Evolutionary conservation across 2,113 vertebrate genomes (phyloP).

Genomic region (Delphinus delphis): DNA sequence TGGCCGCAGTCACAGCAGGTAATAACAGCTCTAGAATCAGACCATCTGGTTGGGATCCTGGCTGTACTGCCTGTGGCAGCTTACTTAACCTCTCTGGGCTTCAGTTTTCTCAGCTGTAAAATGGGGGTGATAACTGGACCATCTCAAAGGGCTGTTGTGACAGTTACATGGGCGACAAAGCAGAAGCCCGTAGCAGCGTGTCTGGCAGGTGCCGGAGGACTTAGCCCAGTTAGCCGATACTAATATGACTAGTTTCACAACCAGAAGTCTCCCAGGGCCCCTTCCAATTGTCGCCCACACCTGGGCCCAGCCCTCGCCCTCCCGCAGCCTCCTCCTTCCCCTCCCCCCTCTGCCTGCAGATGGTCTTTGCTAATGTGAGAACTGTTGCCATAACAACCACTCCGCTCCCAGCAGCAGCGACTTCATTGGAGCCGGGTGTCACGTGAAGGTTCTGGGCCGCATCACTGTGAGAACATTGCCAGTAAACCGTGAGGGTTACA

Average conservation of each 20-base stretch:
- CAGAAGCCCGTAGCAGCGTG: not conserved
- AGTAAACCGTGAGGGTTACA: not conserved
- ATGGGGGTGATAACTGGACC: not conserved
- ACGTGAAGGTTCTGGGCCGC: not conserved
- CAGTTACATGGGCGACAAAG: not conserved
- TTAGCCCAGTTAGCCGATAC: not conserved
- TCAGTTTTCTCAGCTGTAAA: not conserved
- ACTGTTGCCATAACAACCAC: conserved; percentile 67
- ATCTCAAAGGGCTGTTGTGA: not conserved
- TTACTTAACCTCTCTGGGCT: not conserved
- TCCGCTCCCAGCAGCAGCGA: not conserved
- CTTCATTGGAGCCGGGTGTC: not conserved
- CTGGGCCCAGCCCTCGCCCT: not conserved
- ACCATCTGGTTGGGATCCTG: not conserved
- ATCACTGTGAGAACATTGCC: not conserved
- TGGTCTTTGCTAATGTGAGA: not conserved
- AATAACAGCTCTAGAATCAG: no score
- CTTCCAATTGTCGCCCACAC: not conserved
- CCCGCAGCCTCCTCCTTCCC: not conserved
- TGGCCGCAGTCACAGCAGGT: rapidly evolving
- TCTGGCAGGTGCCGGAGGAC: not conserved
- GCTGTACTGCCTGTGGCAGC: not conserved
- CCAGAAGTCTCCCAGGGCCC: not conserved
- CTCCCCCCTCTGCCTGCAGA: not conserved
- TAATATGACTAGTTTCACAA: not conserved